Evolutionary conservation across 1,140 invertebrate genomes (phyloP), one percentile per base, ranked within the genome.

Genomic region (Drosophila rhopaloa): DNA sequence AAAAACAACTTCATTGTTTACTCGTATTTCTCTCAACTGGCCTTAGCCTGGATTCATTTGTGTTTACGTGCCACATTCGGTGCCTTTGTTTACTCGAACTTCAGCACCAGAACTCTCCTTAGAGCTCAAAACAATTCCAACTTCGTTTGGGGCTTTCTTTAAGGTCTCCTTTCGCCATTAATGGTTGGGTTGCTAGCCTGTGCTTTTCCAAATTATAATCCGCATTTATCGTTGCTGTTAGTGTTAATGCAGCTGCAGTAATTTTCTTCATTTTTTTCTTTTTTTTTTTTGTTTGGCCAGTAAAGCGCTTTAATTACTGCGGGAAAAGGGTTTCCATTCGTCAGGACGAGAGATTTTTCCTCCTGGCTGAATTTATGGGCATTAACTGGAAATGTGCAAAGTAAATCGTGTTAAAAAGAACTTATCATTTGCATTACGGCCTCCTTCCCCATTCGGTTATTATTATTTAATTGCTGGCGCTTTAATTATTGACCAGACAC

Each of bases 321-420:
- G 76, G 19, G 35, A 32, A 19, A 54, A 59, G 14, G 4, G 2
- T 37, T 43, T 67, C 10, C 37, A 53, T 67, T 67, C 63, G 58
- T 63, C 59, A 65, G 60, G 29, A 67, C 16, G 61, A 19, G 62
- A 35, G 5, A 29, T 43, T 68, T 68, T 51, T 40, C 57, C 38
- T 68, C 16, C 38, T 40, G 38, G 29, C 38, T 9, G n/a, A 56
- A 50, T 40, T 54, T 54, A 59, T 59, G 50, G 43, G 48, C 59
- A 76, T 79, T 82, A 88, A 88, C 62, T 44, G 71, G 38, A 73
- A 85, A 76, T 76, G 65, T 67, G 75, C 48, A 83, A 76, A 76
- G 79, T 88, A 82, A 86, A 86, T 88, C 83, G 76, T 79, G 76
- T 86, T 89, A 83, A 83, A 88, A 83, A 65, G 83, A 86, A 86